A percentile compares a stretch with the other conserved stretches of the same genome.
phyloP scores from a whole-genome alignment of 2,888 invertebrate species.

The Taenaris catops region DNA sequence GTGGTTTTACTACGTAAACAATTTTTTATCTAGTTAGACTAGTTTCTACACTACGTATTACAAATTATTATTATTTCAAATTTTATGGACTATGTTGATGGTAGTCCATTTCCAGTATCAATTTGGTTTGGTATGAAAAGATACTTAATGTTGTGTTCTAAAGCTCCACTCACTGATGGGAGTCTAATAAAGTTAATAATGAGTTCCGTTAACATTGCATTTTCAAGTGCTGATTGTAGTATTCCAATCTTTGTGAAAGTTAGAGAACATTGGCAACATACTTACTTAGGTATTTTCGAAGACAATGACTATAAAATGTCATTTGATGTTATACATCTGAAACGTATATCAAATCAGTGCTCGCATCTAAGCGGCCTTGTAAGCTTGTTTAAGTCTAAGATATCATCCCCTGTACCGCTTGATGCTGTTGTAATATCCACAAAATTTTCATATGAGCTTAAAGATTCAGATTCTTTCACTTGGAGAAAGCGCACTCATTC shows the following conservation, averaged over 20 bases:
- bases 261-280: constrained; percentile 88
- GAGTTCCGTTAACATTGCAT: constrained; percentile 90
- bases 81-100: constrained; percentile 61
- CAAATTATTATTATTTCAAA: too few relatives aligned
- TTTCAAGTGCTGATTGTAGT: constrained; percentile 88
- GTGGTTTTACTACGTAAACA: too few relatives aligned
- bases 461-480: constrained; percentile 79
- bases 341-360: constrained; percentile 88
- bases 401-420: constrained; percentile 81
- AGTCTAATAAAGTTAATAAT: constrained; percentile 87
- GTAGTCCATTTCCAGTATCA: constrained; percentile 80
- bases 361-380: constrained; percentile 91
- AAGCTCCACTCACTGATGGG: constrained; percentile 82
- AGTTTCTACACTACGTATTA: too few relatives aligned
- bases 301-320: constrained; percentile 88
- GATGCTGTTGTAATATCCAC: constrained; percentile 86
- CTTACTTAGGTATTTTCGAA: constrained; percentile 90
- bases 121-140: constrained; percentile 91
- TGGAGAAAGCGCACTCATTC: constrained; percentile 80
- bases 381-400: constrained; percentile 94
- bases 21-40: too few relatives aligned
- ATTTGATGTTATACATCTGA: constrained; percentile 94
- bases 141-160: constrained; percentile 88
- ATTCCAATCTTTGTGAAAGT: constrained; percentile 94
- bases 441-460: constrained; percentile 86